Conservation (phyloP, 2,888 invertebrate genomes). For the Drosophila sordidula region DNA sequence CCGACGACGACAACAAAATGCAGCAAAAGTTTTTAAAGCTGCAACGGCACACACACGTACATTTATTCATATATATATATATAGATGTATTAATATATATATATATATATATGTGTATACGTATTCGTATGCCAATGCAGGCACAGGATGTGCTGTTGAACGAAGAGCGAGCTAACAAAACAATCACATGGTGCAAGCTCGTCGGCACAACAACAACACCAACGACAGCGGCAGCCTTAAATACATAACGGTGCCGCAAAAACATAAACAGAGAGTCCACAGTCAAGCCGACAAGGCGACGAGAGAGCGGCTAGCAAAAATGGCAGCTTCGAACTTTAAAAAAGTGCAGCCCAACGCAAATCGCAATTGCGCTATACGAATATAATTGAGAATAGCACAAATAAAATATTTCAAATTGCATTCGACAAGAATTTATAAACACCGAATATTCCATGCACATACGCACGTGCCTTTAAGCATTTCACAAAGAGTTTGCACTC, state of each 20-base stretch:
- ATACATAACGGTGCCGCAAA: conserved; percentile 68
- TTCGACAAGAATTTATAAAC: no score
- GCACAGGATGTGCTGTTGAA: conserved; percentile 54
- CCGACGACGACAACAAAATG: conserved; percentile 69
- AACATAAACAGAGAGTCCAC: conserved; percentile 80
- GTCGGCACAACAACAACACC: conserved; percentile 51
- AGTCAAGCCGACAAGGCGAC: conserved; percentile 30
- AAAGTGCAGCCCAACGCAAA: not conserved
- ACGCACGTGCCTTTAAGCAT: not conserved
- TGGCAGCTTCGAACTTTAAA: conserved; percentile 5
- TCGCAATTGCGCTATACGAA: not conserved
- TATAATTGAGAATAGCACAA: not conserved
- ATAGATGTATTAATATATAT: not conserved
- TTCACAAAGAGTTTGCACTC: not conserved
- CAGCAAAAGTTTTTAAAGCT: conserved; percentile 68
- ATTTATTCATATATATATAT: conserved; percentile 17
- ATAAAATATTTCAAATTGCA: not conserved
- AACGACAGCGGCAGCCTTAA: conserved; percentile 41
- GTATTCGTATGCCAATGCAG: conserved; percentile 27
- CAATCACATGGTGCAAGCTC: conserved; percentile 77
- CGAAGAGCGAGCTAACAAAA: conserved; percentile 67
- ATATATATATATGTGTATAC: conserved; percentile 8
- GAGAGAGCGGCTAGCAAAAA: conserved; percentile 37
- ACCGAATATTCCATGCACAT: not conserved
- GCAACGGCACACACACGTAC: conserved; percentile 30